phyloP scores from a whole-genome alignment of 2,888 invertebrate genomes.

The Tiliacea citrago region DNA sequence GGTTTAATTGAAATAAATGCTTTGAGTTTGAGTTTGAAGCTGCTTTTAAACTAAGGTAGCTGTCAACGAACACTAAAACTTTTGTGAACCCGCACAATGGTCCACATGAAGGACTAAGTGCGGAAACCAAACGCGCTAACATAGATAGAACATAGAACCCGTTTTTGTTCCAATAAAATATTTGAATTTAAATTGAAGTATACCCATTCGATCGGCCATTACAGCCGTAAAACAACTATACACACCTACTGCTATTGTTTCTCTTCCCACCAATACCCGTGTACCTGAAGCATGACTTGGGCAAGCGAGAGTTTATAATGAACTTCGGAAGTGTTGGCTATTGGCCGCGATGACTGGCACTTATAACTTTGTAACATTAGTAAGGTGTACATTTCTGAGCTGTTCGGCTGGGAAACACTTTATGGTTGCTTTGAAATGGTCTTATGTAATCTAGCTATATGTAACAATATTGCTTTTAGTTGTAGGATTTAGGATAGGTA shows the following conservation, averaged over 20 bases:
- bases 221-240: background rate
- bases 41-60: no score
- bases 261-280: slow-evolving; percentile 4
- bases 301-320: slow-evolving; percentile 49
- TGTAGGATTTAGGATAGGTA: background rate
- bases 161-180: background rate
- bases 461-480: slow-evolving; percentile 19
- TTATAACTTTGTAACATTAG: slow-evolving; percentile 49
- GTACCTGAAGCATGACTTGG: slow-evolving; percentile 43
- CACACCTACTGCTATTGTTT: slow-evolving; percentile 19
- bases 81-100: no score
- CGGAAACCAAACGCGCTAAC: no score
- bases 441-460: slow-evolving; percentile 8
- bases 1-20: no score
- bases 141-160: no score
- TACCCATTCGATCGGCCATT: background rate
- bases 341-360: slow-evolving; percentile 55
- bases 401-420: slow-evolving; percentile 15
- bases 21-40: no score
- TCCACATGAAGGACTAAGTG: no score
- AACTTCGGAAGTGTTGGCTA: slow-evolving; percentile 54
- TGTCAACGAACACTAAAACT: no score
- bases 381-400: slow-evolving; percentile 27
- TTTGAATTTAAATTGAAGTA: background rate
- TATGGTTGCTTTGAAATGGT: slow-evolving; percentile 22